These are phyloP conservation scores for Schizothorax lantsangensis DNA, from an alignment of 2,797 vertebrate genomes.

Conservation along the genomic window DNA sequence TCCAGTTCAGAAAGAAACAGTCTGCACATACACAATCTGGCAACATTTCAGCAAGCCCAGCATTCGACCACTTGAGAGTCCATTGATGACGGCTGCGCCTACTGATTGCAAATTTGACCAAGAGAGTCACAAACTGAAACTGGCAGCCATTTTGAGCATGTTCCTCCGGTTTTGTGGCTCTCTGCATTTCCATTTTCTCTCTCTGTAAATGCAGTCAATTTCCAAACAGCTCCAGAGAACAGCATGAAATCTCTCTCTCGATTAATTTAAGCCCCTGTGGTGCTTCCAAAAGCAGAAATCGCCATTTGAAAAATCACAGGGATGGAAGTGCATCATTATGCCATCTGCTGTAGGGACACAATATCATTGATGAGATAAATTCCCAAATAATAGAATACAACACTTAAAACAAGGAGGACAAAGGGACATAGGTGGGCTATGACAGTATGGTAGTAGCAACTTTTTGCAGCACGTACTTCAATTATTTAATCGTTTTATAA, in stretches of 20 bases:
- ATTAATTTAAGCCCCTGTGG: conserved; percentile 60
- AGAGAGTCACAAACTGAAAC: not conserved
- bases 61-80: conserved; percentile 15
- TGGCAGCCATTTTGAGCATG: conserved; percentile 33
- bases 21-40: no score
- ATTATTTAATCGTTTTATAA: not conserved
- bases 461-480: not conserved
- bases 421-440: not conserved
- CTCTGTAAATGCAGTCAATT: conserved; percentile 36
- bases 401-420: not conserved
- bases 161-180: conserved; percentile 52
- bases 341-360: conserved; percentile 53
- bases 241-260: conserved; percentile 61
- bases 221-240: conserved; percentile 44
- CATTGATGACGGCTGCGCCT: conserved; percentile 52
- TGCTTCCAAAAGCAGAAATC: conserved; percentile 62
- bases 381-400: conserved; percentile 27
- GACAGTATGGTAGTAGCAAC: not conserved
- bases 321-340: conserved; percentile 50
- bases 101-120: conserved; percentile 41
- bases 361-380: conserved; percentile 60
- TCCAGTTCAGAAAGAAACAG: not conserved
- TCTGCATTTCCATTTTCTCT: conserved; percentile 58
- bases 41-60: not conserved
- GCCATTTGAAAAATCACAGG: conserved; percentile 57